These are phyloP conservation scores for Hyles vespertilio DNA, from an alignment of 1,140 invertebrate genomes.

Conservation along the genomic window DNA sequence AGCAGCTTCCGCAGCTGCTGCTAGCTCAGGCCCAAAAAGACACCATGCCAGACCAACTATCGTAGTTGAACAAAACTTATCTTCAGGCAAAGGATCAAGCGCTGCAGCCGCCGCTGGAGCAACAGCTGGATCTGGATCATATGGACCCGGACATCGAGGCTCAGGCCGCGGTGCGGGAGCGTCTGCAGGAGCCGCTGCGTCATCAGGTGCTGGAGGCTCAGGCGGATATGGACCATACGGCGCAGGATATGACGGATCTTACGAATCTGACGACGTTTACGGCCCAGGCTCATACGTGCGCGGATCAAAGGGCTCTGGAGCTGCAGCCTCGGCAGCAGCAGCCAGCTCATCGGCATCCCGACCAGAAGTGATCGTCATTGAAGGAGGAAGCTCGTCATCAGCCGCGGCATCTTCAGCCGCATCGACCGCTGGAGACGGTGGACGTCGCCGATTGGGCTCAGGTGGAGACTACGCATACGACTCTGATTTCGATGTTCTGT, in stretches of 20 bases:
- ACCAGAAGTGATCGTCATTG: background rate
- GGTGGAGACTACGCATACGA: too few relatives aligned
- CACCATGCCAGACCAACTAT: too few relatives aligned
- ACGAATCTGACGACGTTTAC: background rate
- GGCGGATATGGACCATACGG: background rate
- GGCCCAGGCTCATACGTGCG: background rate
- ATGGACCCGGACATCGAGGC: background rate
- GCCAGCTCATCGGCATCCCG: background rate
- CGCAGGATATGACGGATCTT: too few relatives aligned
- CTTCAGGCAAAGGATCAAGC: too few relatives aligned
- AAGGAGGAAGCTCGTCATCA: too few relatives aligned
- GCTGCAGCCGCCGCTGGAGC: background rate
- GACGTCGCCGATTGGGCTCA: too few relatives aligned
- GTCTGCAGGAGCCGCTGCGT: slow-evolving; percentile 7
- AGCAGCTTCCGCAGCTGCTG: background rate
- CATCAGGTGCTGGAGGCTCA: slow-evolving; percentile 12
- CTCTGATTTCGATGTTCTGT: too few relatives aligned
- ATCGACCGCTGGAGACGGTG: too few relatives aligned
- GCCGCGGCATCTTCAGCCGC: too few relatives aligned
- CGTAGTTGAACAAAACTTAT: too few relatives aligned
- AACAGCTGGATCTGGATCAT: background rate
- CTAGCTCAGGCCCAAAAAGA: background rate
- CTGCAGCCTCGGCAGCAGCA: slow-evolving; percentile 12
- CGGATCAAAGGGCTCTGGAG: background rate
- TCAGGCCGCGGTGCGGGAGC: background rate